Evolutionary conservation across 2,113 vertebrate genomes (phyloP).

Genomic region (Pangasianodon gigas): DNA sequence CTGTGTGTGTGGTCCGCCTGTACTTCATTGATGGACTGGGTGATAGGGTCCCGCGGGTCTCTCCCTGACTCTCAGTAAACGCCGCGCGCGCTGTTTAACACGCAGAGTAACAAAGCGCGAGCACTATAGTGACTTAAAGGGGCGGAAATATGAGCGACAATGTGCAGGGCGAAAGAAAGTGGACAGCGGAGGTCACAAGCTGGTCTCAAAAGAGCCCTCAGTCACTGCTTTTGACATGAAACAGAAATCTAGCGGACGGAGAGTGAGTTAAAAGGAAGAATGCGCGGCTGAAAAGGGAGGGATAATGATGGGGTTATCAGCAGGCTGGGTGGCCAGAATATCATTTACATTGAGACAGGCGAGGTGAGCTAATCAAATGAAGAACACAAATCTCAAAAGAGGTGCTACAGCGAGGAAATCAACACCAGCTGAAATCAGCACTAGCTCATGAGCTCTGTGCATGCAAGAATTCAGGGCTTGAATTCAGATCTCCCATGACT

Average conservation of each 20-base stretch:
- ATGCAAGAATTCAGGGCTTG: background rate
- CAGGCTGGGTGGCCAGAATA: slow-evolving; percentile 58
- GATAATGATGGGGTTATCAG: slow-evolving; percentile 53
- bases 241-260: slow-evolving; percentile 54
- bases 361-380: slow-evolving; percentile 36
- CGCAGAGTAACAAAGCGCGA: slow-evolving; percentile 17
- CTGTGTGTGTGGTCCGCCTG: slow-evolving; percentile 49
- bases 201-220: slow-evolving; percentile 46
- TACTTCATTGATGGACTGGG: slow-evolving; percentile 55
- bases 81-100: slow-evolving; percentile 38
- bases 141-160: slow-evolving; percentile 46
- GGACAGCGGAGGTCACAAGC: slow-evolving; percentile 49
- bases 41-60: slow-evolving; percentile 44
- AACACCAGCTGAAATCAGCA: slow-evolving; percentile 16
- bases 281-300: slow-evolving; percentile 44
- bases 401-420: background rate
- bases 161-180: slow-evolving; percentile 38
- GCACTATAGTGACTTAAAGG: slow-evolving; percentile 29
- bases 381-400: slow-evolving; percentile 2
- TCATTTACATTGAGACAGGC: slow-evolving; percentile 48
- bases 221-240: slow-evolving; percentile 48
- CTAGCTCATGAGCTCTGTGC: background rate
- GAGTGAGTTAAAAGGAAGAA: slow-evolving; percentile 56
- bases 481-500: background rate
- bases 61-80: slow-evolving; percentile 31